phyloP scores from a whole-genome alignment of 92 coral and sea anemone species.

The Heliopora coerulea region DNA sequence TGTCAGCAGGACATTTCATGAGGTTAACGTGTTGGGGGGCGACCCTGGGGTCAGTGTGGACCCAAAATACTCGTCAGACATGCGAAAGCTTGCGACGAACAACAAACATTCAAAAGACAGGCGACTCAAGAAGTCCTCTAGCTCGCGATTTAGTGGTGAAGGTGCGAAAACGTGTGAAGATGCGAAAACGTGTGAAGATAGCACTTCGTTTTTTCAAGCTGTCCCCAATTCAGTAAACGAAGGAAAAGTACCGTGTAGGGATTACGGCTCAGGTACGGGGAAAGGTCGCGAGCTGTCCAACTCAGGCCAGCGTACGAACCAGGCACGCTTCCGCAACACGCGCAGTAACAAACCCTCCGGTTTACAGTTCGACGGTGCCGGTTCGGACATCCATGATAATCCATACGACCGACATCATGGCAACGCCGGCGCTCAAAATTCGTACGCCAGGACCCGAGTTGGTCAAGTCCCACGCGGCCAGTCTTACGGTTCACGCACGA shows the following conservation, averaged over 20 bases:
- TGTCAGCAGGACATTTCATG: background rate
- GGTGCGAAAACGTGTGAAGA: too few relatives aligned
- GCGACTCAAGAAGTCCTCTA: too few relatives aligned
- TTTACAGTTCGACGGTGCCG: background rate
- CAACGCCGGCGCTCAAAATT: background rate
- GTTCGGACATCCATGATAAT: background rate
- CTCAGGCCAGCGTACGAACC: background rate
- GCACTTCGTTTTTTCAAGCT: too few relatives aligned
- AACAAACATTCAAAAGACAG: too few relatives aligned
- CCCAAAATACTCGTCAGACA: background rate
- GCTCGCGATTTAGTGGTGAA: too few relatives aligned
- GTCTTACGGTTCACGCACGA: constrained; percentile 8
- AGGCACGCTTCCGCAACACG: background rate
- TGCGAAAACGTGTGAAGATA: too few relatives aligned
- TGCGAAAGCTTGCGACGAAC: too few relatives aligned
- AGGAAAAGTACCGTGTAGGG: too few relatives aligned
- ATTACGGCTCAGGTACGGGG: too few relatives aligned
- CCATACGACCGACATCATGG: background rate
- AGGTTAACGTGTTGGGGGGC: constrained; percentile 23
- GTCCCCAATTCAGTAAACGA: too few relatives aligned
- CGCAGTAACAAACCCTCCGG: background rate
- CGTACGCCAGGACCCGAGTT: background rate
- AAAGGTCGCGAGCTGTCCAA: background rate
- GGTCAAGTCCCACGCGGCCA: background rate
- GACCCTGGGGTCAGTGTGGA: background rate